phyloP scores from a whole-genome alignment of 2,888 invertebrate species.

The Drosophila algonquin region DNA sequence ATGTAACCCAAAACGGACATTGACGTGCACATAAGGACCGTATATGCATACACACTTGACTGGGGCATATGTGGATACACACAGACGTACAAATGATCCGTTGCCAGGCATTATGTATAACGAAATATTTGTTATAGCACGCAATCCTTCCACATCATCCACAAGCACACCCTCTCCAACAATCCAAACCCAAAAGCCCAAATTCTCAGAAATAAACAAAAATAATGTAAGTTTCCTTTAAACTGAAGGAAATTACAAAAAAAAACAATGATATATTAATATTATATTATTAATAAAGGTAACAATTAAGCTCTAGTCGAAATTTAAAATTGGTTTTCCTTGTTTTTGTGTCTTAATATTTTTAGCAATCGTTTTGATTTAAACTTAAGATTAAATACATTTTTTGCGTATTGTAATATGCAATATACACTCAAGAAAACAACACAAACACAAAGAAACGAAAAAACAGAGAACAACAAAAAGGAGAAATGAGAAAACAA shows the following conservation, averaged over 20 bases:
- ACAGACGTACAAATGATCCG: conserved; percentile 23
- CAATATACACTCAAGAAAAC: conserved; percentile 69
- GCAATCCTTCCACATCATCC: conserved; percentile 27
- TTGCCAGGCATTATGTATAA: conserved; percentile 38
- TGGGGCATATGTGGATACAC: background rate
- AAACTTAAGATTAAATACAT: conserved; percentile 68
- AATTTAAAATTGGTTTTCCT: conserved; percentile 75
- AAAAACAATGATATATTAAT: conserved; percentile 42
- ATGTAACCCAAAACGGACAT: conserved; percentile 45
- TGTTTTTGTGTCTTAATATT: conserved; percentile 35
- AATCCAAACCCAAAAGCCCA: conserved; percentile 2
- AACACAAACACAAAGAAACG: conserved; percentile 45
- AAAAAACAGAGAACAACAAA: conserved; percentile 44
- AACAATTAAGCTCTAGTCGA: conserved; percentile 82
- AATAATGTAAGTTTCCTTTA: background rate
- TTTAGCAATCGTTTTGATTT: conserved; percentile 75
- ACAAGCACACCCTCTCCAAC: background rate
- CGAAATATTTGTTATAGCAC: conserved; percentile 34
- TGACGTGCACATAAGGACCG: conserved; percentile 25
- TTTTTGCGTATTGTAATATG: conserved; percentile 76
- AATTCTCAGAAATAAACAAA: conserved; percentile 10
- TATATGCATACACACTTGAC: conserved; percentile 23
- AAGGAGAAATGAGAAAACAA: conserved; percentile 45
- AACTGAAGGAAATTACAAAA: conserved; percentile 8
- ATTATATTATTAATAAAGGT: conserved; percentile 42